Percentiles rank a stretch among this genome's conserved stretches.
Evolutionary conservation across 2,113 vertebrate genomes (phyloP).

Genomic region (Channa argus): DNA sequence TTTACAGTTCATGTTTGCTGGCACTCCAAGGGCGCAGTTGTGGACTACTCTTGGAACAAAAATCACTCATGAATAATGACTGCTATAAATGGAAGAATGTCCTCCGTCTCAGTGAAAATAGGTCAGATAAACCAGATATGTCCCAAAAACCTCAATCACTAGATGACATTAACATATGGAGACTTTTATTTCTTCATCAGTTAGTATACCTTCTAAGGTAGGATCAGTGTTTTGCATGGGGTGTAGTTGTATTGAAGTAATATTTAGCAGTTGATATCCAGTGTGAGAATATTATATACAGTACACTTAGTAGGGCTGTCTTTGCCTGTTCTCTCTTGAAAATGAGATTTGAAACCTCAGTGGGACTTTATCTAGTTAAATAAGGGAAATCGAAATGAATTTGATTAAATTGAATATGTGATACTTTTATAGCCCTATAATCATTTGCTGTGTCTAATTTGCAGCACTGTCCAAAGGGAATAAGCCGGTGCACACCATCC

Average conservation of each 20-base stretch:
- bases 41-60: constrained; percentile 49
- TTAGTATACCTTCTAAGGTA: neutral
- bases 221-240: neutral
- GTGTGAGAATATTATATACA: too few relatives aligned
- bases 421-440: neutral
- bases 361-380: too few relatives aligned
- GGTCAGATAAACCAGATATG: constrained; percentile 68
- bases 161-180: constrained; percentile 48
- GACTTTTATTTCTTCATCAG: neutral
- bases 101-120: constrained; percentile 70
- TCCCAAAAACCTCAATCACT: constrained; percentile 79
- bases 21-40: constrained; percentile 47
- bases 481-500: constrained; percentile 97
- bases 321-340: too few relatives aligned
- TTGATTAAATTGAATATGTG: too few relatives aligned
- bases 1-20: constrained; percentile 41
- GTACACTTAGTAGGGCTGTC: too few relatives aligned
- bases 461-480: constrained; percentile 94
- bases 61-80: constrained; percentile 62
- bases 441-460: constrained; percentile 32
- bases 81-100: constrained; percentile 68
- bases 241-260: neutral
- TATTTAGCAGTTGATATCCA: too few relatives aligned
- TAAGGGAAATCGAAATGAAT: too few relatives aligned
- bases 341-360: too few relatives aligned